Evolutionary conservation across 2,797 vertebrate species (phyloP), one percentile per base, ranked within the genome.

Genomic region (Anguilla marmorata): DNA sequence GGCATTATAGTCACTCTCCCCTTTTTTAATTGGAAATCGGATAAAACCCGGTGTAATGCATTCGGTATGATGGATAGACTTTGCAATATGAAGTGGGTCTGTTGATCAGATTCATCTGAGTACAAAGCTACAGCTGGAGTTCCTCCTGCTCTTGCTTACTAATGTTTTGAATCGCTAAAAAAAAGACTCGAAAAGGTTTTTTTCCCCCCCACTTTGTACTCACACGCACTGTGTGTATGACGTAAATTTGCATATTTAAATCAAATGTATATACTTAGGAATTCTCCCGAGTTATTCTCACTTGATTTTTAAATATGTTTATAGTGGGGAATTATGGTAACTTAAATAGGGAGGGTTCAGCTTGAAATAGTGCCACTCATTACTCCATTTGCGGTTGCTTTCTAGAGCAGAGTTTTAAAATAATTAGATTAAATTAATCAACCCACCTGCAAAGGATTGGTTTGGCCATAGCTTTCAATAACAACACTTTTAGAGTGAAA

Each of bases 51-150:
- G 24, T 54, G 74, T 69, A 87, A 80, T 76, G 52, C 86, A 87
- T 80, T 86, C 45, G 48, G 66, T 9, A 30, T 80, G 86, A 87
- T 58, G 69, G 86, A 58, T 80, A 56, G 69, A 87, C 86, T 79
- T 87, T 56, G 24, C 86, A 58, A 80, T 87, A 80, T 80, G 50
- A 87, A 87, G 74, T 80, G 86, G 86, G 86, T 87, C 79, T 37
- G 50, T 74, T 79, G 72, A 58, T 80, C 52, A 56, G 24, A 74
- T 86, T 74, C 14, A 74, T 74, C 69, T 37, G 41, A 69, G 63
- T 27, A n/a, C 85, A 86, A 41, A 54, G 21, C 79, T 50, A n/a
- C 6, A 27, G 37, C 60, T 50, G 60, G 45, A 86, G 45, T 50
- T 86, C 3, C 85, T 86, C 56, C 12, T 41, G 37, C 63, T 19